phyloP scores from a whole-genome alignment of 2,113 vertebrate species.

The Stegostoma tigrinum region DNA sequence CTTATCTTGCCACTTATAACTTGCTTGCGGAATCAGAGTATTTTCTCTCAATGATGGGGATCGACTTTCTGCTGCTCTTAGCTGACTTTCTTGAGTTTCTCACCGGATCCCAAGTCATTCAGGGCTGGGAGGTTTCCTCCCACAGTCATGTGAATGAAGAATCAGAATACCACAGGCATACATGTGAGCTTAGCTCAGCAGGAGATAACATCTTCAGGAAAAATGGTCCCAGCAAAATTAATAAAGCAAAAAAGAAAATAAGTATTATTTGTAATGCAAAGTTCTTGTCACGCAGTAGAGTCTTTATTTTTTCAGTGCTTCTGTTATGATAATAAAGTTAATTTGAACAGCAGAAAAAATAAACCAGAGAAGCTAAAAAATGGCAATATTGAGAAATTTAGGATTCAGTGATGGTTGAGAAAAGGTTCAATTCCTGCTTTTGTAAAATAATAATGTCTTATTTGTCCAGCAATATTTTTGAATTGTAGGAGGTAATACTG shows the following conservation, averaged over 20 bases:
- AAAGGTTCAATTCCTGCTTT: neutral
- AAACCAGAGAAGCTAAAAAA: neutral
- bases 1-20: no score
- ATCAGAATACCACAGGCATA: neutral
- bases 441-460: neutral
- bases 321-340: neutral
- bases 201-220: neutral
- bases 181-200: neutral
- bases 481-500: neutral
- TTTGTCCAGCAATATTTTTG: neutral
- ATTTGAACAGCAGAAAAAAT: neutral
- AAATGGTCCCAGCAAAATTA: neutral
- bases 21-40: no score
- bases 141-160: neutral
- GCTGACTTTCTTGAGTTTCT: no score
- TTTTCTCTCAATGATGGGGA: no score
- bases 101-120: no score
- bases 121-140: no score
- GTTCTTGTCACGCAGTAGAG: neutral
- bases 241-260: neutral
- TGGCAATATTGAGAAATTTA: neutral
- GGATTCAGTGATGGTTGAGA: neutral
- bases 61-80: no score
- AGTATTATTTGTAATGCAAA: neutral
- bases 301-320: neutral